Base-by-base conservation (phyloP, 1,140 invertebrate genomes). In the Bombus polaris region DNA sequence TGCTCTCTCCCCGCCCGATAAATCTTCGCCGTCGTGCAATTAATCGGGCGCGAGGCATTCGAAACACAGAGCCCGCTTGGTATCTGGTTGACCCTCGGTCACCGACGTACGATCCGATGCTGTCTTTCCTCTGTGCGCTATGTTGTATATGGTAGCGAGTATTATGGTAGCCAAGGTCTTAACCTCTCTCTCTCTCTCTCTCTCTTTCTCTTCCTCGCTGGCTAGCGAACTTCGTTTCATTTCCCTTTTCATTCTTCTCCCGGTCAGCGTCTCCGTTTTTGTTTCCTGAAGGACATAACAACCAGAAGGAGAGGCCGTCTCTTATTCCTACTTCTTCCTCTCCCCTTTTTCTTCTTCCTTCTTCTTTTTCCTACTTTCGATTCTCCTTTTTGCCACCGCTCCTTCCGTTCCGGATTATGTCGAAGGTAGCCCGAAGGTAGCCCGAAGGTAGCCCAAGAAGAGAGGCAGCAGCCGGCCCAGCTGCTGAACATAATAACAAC, bases 71-170 rank as follows among this genome's bases (percentile, higher is more conserved):
- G 88, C 77, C 87, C 76, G 83, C 82, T 87, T 83, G 89, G 92
- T 93, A 92, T 93, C 89, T 89, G 88, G 89, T 89, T 93, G 92
- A 93, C 92, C 92, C 89, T 89, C 68, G 92, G 91, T 93, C 91
- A 92, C 77, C 74, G 74, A 72, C 86, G 79, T 79, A 83, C 71
- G 81, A 85, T 83, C 77, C 79, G 47, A 83, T 79, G 81, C 83
- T 88, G 87, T 90, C 86, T 86, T 88, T 88, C 70, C 83, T 86
- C 83, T 39, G 65, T 77, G 74, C 87, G 62, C 89, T 53, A 72
- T 39, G 75, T 90, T 90, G 76, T 85, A 85, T 89, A 90, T 85
- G 79, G 78, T 83, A 84, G 74, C 79, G 75, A 32, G 72, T 75
- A 88, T 90, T 90, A 90, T 78, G 68, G 83, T 84, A 81, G 86